These are phyloP conservation scores for Typhlomys cinereus DNA, from an alignment of 2,113 vertebrate species.

Conservation along the genomic window DNA sequence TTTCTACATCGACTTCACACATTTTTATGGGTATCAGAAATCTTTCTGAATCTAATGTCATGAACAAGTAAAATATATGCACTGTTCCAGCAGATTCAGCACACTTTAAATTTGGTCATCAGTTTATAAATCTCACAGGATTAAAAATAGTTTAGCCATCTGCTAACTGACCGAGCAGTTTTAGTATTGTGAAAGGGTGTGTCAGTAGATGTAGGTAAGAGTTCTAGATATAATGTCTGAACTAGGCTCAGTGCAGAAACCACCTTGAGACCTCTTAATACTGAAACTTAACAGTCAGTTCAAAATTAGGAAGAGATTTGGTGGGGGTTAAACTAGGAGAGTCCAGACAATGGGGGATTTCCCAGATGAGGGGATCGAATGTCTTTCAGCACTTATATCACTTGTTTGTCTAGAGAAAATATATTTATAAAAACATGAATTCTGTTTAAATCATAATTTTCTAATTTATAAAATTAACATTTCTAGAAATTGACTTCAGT, in stretches of 20 bases:
- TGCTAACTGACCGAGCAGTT: constrained; percentile 71
- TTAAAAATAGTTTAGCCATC: constrained; percentile 75
- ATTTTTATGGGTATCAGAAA: background rate
- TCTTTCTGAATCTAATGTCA: background rate
- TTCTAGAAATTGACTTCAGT: constrained; percentile 40
- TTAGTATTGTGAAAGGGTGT: constrained; percentile 74
- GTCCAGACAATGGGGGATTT: constrained; percentile 64
- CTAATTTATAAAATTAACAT: constrained; percentile 1
- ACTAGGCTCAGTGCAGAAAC: constrained; percentile 60
- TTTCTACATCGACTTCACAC: background rate
- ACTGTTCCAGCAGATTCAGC: constrained; percentile 24
- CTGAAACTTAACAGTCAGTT: constrained; percentile 77
- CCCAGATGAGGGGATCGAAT: constrained; percentile 47
- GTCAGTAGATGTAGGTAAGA: constrained; percentile 28
- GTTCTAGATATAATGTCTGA: constrained; percentile 43
- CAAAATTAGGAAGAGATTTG: constrained; percentile 77
- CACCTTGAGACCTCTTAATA: constrained; percentile 69
- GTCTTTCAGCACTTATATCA: constrained; percentile 45
- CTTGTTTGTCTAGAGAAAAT: constrained; percentile 26
- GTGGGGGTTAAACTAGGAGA: constrained; percentile 55
- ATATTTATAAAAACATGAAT: background rate
- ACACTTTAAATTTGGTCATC: constrained; percentile 47
- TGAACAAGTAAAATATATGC: background rate
- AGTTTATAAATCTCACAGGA: constrained; percentile 53
- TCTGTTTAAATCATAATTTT: constrained; percentile 28